Conservation (phyloP, 2,113 vertebrate genomes). For the Pterocles orientalis region DNA sequence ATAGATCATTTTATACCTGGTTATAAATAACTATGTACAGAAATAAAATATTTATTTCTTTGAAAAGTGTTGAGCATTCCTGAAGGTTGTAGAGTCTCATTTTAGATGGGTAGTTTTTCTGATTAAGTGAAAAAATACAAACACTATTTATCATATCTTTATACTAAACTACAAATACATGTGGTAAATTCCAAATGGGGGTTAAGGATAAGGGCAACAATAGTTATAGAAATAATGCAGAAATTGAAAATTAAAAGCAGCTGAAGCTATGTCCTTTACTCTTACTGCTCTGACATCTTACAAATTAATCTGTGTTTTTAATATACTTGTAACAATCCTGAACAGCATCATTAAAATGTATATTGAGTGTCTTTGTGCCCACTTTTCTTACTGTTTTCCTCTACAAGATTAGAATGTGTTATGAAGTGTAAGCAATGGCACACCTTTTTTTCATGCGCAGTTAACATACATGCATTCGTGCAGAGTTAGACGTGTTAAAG, state of each 20-base stretch:
- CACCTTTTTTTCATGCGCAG: background rate
- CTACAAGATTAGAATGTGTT: background rate
- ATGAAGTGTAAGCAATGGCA: background rate
- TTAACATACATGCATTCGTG: background rate
- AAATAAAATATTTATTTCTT: background rate
- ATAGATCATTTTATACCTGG: constrained; percentile 23
- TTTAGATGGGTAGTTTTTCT: background rate
- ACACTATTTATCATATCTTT: background rate
- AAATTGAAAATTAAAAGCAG: constrained; percentile 11
- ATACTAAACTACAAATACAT: background rate
- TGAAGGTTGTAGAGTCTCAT: background rate
- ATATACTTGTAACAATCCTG: background rate
- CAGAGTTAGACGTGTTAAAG: background rate
- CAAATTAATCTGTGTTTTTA: background rate
- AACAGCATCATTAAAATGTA: background rate
- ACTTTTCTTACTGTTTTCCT: background rate
- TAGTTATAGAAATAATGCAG: background rate
- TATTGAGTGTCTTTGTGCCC: background rate
- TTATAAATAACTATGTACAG: background rate
- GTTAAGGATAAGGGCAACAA: background rate
- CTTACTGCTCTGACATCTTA: background rate
- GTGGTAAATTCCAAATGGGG: background rate
- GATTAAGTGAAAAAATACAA: background rate
- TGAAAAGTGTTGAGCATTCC: background rate
- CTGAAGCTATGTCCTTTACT: background rate